phyloP scores from a whole-genome alignment of 2,797 vertebrate species.

The Aotus griseimembra region DNA sequence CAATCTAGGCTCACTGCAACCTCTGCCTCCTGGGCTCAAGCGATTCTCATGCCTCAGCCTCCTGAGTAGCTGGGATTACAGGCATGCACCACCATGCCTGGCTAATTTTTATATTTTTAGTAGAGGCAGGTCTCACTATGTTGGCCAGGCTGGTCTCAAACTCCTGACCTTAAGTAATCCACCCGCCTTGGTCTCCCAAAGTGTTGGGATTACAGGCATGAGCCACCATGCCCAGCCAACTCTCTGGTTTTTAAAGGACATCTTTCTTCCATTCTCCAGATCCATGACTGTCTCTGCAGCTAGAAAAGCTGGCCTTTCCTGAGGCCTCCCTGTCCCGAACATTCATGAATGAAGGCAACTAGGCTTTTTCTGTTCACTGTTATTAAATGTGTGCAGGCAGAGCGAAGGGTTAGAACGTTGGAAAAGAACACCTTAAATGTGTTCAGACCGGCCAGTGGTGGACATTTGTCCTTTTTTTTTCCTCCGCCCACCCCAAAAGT shows the following conservation, averaged over 20 bases:
- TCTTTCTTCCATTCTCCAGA: not conserved
- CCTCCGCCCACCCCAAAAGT: not conserved
- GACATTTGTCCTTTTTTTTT: not conserved
- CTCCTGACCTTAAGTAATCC: not conserved
- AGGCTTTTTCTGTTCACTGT: not conserved
- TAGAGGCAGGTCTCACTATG: not conserved
- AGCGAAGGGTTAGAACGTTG: not conserved
- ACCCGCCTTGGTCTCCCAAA: not conserved
- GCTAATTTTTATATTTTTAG: not conserved
- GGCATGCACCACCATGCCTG: not conserved
- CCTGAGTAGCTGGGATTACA: not conserved
- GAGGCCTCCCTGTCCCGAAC: not conserved
- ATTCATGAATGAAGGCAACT: not conserved
- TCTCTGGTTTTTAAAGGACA: not conserved
- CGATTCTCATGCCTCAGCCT: not conserved
- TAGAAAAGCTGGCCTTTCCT: not conserved
- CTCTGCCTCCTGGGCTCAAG: too few relatives aligned
- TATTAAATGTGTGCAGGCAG: not conserved
- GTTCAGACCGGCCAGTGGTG: not conserved
- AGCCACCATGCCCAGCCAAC: not conserved
- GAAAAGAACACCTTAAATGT: not conserved
- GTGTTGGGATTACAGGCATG: not conserved
- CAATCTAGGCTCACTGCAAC: too few relatives aligned
- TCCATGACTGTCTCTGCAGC: not conserved
- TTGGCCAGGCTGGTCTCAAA: not conserved